Percentiles rank a stretch among this genome's conserved stretches.
These are phyloP conservation scores for Autographa gamma DNA, from an alignment of 2,888 invertebrate species.

Conservation along the genomic window DNA sequence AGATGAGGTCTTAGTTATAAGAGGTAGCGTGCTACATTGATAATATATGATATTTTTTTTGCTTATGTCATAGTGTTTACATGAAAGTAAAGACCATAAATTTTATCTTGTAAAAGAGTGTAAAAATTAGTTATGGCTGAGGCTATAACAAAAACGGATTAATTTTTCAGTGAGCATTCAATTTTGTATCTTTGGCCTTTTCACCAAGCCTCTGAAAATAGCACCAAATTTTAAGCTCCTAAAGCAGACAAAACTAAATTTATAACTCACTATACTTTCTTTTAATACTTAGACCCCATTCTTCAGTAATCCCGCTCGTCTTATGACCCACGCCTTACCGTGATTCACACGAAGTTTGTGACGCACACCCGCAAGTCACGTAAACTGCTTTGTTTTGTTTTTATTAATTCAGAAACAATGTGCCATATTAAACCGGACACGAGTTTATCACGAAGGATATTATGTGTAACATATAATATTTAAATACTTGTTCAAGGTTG, in stretches of 20 bases:
- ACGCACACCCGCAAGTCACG: slow-evolving; percentile 57
- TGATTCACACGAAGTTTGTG: slow-evolving; percentile 58
- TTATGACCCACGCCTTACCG: slow-evolving; percentile 7
- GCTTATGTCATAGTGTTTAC: too few species aligned
- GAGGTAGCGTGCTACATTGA: slow-evolving; percentile 33
- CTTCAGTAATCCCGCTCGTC: slow-evolving; percentile 17
- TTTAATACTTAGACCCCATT: not conserved
- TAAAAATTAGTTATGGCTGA: too few species aligned
- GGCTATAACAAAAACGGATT: too few species aligned
- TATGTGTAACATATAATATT: slow-evolving; percentile 3
- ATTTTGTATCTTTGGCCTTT: too few species aligned
- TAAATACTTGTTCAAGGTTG: not conserved
- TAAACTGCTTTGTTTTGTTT: slow-evolving; percentile 54
- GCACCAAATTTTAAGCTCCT: too few species aligned
- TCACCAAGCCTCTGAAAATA: too few species aligned
- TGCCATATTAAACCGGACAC: slow-evolving; percentile 33
- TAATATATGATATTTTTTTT: not conserved
- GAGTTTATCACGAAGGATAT: slow-evolving; percentile 16
- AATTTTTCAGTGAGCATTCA: too few species aligned
- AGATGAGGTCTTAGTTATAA: slow-evolving; percentile 7
- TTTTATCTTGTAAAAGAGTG: too few species aligned
- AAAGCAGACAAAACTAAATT: too few species aligned
- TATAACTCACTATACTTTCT: too few species aligned
- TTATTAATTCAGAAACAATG: slow-evolving; percentile 54
- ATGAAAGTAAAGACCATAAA: too few species aligned